Evolutionary conservation across 2,888 invertebrate species (phyloP), one percentile per base, ranked within the genome.

Genomic region (Drosophila kambysellisi): DNA sequence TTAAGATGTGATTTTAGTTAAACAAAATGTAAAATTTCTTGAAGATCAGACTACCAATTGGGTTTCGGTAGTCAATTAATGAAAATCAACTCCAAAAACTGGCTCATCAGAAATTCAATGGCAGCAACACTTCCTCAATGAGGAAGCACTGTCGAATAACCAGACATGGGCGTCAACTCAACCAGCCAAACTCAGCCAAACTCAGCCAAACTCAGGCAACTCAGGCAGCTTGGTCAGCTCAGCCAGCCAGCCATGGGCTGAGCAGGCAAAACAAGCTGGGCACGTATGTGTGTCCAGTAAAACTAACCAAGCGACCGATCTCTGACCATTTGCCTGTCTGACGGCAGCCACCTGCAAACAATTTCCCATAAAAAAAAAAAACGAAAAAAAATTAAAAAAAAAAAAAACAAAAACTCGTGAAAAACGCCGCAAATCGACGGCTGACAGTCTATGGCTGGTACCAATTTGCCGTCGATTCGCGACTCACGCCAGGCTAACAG

Each of bases 381-480:
- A 37, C 39, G 52, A 61, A 62, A 15, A 37, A 17, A 39, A 11
- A 3, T 0, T 25, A 54, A 58, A 43, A 51, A 35, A 64, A 57
- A n/a, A 54, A 57, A 37, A 37, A 37, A 17, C 39, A 52, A 83
- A 74, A 83, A 67, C 72, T 74, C 83, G 87, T 77, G 87, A 77
- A 85, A 85, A 90, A 80, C 81, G 90, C 89, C 81, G 83, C 90
- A 88, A 85, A 90, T 85, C 90, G 84, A 88, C 87, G 89, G 70
- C 84, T 84, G 89, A 88, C 82, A 87, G 84, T 76, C 85, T 84
- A 69, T 81, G 82, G 74, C 79, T 79, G 90, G 90, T 89, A 91
- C 88, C 91, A 89, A 91, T 83, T 89, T 89, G 86, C 91, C 88
- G 84, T 79, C 88, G 76, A 81, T 89, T 82, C 83, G 82, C 79